Conservation (phyloP, 1,140 invertebrate species). For the Orchesella cincta region DNA sequence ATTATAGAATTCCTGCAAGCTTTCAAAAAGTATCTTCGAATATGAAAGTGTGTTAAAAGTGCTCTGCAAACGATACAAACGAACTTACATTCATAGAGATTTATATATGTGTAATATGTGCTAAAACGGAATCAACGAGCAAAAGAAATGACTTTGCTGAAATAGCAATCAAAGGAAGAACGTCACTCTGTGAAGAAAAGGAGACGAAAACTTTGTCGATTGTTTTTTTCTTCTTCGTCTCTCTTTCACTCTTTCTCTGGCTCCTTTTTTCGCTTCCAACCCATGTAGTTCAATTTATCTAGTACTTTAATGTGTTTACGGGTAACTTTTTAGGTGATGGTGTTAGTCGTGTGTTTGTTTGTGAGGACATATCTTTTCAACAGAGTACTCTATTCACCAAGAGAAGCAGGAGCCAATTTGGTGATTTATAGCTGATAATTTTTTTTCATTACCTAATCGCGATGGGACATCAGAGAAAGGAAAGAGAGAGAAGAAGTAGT, state of each 20-base stretch:
- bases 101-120: not conserved
- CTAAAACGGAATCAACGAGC: not conserved
- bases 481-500: constrained; percentile 3
- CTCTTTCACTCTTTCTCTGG: not conserved
- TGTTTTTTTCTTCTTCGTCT: not conserved
- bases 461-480: constrained; percentile 15
- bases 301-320: not conserved
- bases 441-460: constrained; percentile 33
- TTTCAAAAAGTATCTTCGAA: not conserved
- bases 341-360: not conserved
- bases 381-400: not conserved
- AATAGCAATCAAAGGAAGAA: not conserved
- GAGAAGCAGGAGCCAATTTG: constrained; percentile 17
- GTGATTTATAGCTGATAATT: constrained; percentile 32
- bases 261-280: not conserved
- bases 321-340: constrained; percentile 9
- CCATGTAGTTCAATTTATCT: not conserved
- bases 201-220: not conserved
- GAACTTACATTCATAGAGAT: not conserved
- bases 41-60: constrained; percentile 12
- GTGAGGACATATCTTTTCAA: not conserved
- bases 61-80: not conserved
- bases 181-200: not conserved
- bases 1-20: not conserved
- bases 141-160: not conserved